Conservation (phyloP, 2,113 vertebrate species). For the Pangasianodon hypophthalmus region DNA sequence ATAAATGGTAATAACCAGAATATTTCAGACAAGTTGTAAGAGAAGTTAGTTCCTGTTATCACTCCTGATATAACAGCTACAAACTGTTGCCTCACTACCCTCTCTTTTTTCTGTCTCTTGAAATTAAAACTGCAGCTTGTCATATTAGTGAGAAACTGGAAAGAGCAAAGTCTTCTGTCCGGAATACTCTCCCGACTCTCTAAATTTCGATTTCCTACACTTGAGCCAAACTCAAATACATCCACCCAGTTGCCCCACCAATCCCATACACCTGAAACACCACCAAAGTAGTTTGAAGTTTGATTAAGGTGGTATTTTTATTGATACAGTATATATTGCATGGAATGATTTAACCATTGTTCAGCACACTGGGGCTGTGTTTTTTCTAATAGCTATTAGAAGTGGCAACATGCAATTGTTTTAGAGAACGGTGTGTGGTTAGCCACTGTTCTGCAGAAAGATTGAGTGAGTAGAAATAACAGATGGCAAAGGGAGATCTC, state of each 20-base stretch:
- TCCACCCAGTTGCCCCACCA: not conserved
- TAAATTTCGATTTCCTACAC: not conserved
- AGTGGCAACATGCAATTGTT: not conserved
- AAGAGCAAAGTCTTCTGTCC: not conserved
- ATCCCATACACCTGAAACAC: not conserved
- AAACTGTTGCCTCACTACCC: not conserved
- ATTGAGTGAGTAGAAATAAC: conserved; percentile 2
- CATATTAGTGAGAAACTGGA: not conserved
- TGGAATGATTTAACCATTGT: not conserved
- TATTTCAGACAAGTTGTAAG: not conserved
- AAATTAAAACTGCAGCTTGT: not conserved
- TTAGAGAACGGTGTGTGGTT: not conserved
- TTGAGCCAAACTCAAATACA: not conserved
- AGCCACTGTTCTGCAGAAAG: not conserved
- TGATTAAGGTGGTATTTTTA: not conserved
- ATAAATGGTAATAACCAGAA: not conserved
- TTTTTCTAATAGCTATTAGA: not conserved
- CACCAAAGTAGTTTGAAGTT: not conserved
- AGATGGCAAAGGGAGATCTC: not conserved
- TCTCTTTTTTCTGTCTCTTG: not conserved
- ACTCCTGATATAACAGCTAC: not conserved
- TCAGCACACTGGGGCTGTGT: not conserved
- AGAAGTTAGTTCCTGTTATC: not conserved
- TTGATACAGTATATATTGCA: too few relatives aligned
- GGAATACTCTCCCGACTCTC: not conserved